Percentiles rank a stretch among this genome's conserved stretches.
Conservation (phyloP, 1,140 invertebrate species). For the Anastatus disparis region DNA sequence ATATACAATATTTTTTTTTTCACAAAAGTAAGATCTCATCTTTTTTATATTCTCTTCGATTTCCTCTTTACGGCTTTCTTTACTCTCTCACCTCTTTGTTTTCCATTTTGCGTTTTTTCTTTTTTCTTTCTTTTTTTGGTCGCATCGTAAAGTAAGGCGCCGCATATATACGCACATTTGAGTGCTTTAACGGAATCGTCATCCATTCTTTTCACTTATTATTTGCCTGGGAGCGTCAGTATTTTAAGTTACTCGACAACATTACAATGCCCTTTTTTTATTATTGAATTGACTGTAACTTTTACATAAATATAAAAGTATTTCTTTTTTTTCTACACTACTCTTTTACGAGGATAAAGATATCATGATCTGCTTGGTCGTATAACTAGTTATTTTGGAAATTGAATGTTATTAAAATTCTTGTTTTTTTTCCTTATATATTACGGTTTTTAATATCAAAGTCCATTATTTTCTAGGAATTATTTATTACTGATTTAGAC, state of each 20-base stretch:
- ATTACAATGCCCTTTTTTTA: too few species aligned
- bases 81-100: not conserved
- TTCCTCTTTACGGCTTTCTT: slow-evolving; percentile 29
- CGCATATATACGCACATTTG: not conserved
- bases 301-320: not conserved
- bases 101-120: not conserved
- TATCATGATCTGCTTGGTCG: too few species aligned
- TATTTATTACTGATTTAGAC: too few species aligned
- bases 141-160: not conserved
- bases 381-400: too few species aligned
- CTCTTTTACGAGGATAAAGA: not conserved
- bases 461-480: too few species aligned
- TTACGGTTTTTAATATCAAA: too few species aligned
- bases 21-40: too few species aligned
- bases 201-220: not conserved
- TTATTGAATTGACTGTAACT: not conserved
- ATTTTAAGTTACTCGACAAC: not conserved
- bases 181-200: not conserved
- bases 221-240: not conserved
- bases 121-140: not conserved
- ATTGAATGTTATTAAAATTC: too few species aligned
- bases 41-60: slow-evolving; percentile 26
- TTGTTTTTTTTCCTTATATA: too few species aligned
- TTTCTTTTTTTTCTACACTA: slow-evolving; percentile 17
- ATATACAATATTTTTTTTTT: too few species aligned